phyloP scores from a whole-genome alignment of 2,888 invertebrate genomes.

The Eudemis profundana region DNA sequence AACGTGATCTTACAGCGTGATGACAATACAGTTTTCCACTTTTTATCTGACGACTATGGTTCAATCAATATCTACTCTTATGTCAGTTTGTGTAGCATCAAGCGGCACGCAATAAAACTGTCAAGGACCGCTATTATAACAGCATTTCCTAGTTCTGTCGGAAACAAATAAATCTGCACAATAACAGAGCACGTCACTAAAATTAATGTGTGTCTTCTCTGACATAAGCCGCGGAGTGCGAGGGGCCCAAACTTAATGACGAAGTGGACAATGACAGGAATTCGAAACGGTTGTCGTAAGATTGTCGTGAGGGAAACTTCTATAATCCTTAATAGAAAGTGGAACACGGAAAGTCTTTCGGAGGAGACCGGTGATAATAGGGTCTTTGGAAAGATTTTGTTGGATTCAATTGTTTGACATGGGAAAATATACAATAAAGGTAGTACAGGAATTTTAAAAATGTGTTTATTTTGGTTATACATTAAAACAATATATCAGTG shows the following conservation, averaged over 20 bases:
- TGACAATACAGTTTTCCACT: background rate
- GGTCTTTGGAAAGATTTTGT: conserved; percentile 18
- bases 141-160: conserved; percentile 74
- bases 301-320: conserved; percentile 65
- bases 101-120: conserved; percentile 60
- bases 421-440: background rate
- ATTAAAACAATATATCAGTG: background rate
- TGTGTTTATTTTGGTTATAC: background rate
- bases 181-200: conserved; percentile 71
- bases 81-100: conserved; percentile 43
- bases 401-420: background rate
- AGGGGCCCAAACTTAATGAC: conserved; percentile 84
- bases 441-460: too few relatives aligned
- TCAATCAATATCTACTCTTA: background rate
- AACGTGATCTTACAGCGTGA: too few relatives aligned
- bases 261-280: conserved; percentile 81
- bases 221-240: conserved; percentile 63
- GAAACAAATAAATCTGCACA: conserved; percentile 80
- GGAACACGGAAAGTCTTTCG: conserved; percentile 40
- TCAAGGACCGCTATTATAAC: conserved; percentile 71
- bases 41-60: background rate
- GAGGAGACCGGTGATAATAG: conserved; percentile 26
- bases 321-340: conserved; percentile 65
- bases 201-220: conserved; percentile 73
- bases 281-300: conserved; percentile 80